Base-by-base conservation (phyloP, 2,888 invertebrate genomes). In the Meghimatium bilineatum region DNA sequence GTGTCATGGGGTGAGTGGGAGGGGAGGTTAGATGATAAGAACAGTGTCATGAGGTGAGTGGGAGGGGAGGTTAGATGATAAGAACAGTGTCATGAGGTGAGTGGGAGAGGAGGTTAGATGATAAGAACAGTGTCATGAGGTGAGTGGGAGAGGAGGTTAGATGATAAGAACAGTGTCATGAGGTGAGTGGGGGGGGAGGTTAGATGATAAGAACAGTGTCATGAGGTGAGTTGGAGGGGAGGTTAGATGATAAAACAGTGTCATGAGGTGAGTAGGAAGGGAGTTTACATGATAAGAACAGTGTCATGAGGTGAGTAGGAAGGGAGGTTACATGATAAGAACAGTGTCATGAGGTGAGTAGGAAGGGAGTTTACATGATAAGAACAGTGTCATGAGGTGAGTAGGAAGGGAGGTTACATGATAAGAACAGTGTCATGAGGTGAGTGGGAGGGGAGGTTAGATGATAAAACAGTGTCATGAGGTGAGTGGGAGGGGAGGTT, bases 141-240 rank as follows among this genome's bases (percentile, higher is more conserved):
- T 77, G 20, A 89, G 92, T 66, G 56, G 8, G 17, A 56, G 56
- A 3, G 6, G 56, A 23, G 23, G 77, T 80, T 90, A 49, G 91
- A 92, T 63, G 91, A 92, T 66, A 92, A 92, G 86, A 92, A 92
- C 85, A 88, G 88, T 80, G 91, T 93, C 66, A 80, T 91, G 80
- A 85, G 85, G 71, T 77, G 20, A 89, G 92, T 66, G 56, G 8
- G 17, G 20, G 56, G 17, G 6, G 56, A 23, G 23, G 56, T 14
- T 44, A n/a, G n/a, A n/a, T n/a, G n/a, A n/a, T n/a, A n/a, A n/a
- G n/a, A n/a, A n/a, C n/a, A n/a, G n/a, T n/a, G n/a, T n/a, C n/a
- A n/a, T n/a, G n/a, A n/a, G n/a, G n/a, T n/a, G 93, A 92, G 75
- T 85, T 93, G 83, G 91, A 91, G 72, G n/a, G n/a, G n/a, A 87